Conservation (phyloP, 2,113 vertebrate genomes). For the Pardalotus punctatus region DNA sequence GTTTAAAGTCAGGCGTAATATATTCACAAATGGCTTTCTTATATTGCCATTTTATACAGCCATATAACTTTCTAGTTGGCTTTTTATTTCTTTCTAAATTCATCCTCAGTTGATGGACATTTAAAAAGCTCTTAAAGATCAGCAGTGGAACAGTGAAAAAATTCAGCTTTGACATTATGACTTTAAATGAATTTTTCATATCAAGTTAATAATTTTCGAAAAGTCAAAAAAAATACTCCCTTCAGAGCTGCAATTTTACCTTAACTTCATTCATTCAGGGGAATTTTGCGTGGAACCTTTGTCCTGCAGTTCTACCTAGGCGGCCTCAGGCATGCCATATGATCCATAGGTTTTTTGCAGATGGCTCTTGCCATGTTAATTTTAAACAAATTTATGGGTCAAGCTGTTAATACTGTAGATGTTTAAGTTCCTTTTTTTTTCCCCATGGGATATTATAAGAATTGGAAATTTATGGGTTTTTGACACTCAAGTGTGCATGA, state of each 20-base stretch:
- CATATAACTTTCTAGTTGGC: background rate
- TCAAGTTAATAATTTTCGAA: background rate
- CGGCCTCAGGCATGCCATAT: background rate
- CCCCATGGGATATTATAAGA: background rate
- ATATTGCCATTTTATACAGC: background rate
- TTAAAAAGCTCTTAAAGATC: background rate
- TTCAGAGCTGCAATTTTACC: background rate
- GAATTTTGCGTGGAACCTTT: background rate
- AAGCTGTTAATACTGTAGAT: background rate
- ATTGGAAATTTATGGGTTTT: background rate
- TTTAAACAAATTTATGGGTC: background rate
- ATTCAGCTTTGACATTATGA: background rate
- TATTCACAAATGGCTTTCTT: background rate
- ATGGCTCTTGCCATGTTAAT: background rate
- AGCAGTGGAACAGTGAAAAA: background rate
- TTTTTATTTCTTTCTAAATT: background rate
- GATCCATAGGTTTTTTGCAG: background rate
- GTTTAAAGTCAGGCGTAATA: background rate
- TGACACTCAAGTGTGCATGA: background rate
- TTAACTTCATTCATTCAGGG: background rate
- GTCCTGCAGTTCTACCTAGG: background rate
- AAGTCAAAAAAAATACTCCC: background rate
- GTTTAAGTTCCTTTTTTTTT: accelerated
- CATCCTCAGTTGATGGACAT: background rate
- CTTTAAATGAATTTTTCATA: background rate